Evolutionary conservation across 2,797 vertebrate species (phyloP).

Genomic region (Crocodylus rhombifer): DNA sequence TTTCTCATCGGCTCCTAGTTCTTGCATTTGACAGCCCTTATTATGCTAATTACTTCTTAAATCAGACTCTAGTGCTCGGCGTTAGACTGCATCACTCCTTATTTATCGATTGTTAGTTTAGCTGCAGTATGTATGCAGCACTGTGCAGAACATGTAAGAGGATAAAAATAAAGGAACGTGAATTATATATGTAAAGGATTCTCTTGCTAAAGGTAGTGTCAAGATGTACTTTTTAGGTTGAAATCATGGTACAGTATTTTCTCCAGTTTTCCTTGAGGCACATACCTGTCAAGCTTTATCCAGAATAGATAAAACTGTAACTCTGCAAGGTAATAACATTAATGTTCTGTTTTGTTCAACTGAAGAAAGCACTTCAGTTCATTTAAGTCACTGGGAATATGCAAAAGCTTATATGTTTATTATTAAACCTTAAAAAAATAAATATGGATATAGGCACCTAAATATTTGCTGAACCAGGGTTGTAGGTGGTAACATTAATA

Average conservation of each 20-base stretch:
- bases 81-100: fast-evolving
- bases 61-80: neutral
- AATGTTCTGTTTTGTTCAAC: neutral
- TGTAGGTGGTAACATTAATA: no score
- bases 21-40: neutral
- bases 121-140: neutral
- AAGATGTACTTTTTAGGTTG: neutral
- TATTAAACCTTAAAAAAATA: no score
- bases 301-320: neutral
- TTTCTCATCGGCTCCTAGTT: neutral
- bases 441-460: no score
- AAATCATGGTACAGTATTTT: neutral
- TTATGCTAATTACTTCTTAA: neutral
- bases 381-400: neutral
- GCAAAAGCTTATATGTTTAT: no score
- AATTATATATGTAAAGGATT: no score
- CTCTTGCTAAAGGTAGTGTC: neutral
- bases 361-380: neutral
- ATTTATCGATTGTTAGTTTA: neutral
- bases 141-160: neutral
- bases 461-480: no score
- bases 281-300: neutral
- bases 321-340: neutral
- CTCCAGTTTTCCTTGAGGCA: neutral
- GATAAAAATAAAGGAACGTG: no score